A percentile compares a stretch with the other conserved stretches of the same genome.
These are phyloP conservation scores for Colletes gigas DNA, from an alignment of 1,140 invertebrate genomes.

Conservation along the genomic window DNA sequence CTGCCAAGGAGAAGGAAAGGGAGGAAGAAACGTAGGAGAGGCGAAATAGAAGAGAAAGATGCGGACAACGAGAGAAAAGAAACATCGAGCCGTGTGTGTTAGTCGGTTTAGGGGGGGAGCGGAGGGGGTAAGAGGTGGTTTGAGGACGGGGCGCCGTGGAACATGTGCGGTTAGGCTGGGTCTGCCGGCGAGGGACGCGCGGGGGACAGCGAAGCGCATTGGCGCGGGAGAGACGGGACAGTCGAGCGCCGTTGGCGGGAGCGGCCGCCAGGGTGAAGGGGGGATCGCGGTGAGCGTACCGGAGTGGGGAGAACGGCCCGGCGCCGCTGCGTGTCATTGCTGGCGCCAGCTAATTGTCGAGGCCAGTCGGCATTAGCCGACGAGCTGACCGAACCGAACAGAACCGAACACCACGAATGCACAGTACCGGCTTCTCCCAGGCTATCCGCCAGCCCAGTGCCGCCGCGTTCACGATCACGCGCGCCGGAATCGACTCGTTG, in stretches of 20 bases:
- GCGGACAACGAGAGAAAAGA: constrained; percentile 36
- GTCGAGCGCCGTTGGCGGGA: constrained; percentile 35
- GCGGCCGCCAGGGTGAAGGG: constrained; percentile 14
- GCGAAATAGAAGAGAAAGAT: constrained; percentile 25
- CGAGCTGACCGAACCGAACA: constrained; percentile 69
- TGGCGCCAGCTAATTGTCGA: constrained; percentile 79
- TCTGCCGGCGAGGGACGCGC: background rate
- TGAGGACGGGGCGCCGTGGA: constrained; percentile 53
- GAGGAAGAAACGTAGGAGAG: constrained; percentile 15
- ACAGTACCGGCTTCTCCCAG: constrained; percentile 14
- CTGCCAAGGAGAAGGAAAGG: constrained; percentile 52
- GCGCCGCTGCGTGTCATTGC: constrained; percentile 77
- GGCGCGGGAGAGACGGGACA: constrained; percentile 19
- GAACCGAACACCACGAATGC: constrained; percentile 51
- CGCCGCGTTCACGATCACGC: constrained; percentile 1
- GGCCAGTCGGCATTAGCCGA: constrained; percentile 77
- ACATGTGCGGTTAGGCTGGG: constrained; percentile 51
- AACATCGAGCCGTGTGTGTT: constrained; percentile 11
- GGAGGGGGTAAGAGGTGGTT: constrained; percentile 29
- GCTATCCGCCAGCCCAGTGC: background rate
- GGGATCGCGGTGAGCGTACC: background rate
- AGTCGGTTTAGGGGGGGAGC: background rate
- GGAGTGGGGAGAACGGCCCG: constrained; percentile 56
- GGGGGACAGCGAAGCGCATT: constrained; percentile 11
- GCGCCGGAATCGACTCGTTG: constrained; percentile 5